Conservation (phyloP, 1,140 invertebrate genomes). For the Acyrthosiphon pisum region DNA sequence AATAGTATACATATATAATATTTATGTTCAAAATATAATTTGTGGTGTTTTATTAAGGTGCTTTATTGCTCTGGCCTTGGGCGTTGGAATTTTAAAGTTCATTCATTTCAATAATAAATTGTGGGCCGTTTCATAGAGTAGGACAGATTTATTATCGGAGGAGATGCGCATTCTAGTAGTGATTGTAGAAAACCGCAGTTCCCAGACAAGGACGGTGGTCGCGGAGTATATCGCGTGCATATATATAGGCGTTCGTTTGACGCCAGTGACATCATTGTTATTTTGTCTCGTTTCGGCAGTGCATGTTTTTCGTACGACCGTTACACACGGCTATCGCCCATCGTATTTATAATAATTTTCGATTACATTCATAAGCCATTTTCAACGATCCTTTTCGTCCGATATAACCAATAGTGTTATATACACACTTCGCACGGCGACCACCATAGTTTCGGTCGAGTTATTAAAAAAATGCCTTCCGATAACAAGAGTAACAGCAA, state of each 20-base stretch:
- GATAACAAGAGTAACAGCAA: background rate
- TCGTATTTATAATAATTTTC: background rate
- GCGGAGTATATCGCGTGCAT: background rate
- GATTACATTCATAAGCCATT: background rate
- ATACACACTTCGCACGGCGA: background rate
- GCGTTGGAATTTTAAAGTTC: background rate
- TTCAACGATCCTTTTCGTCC: background rate
- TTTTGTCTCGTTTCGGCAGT: slow-evolving; percentile 46
- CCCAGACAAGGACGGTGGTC: background rate
- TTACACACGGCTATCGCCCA: background rate
- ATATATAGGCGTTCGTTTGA: background rate
- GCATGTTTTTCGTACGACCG: background rate
- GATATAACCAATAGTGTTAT: background rate
- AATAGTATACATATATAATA: background rate
- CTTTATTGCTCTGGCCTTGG: background rate
- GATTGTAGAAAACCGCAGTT: background rate
- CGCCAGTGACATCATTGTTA: background rate
- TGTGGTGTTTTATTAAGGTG: background rate
- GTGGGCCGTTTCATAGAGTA: background rate
- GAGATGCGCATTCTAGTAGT: background rate
- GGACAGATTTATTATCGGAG: background rate
- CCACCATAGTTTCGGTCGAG: background rate
- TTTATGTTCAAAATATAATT: background rate
- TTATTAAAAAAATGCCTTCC: background rate
- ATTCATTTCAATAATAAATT: background rate